Evolutionary conservation across 2,797 vertebrate species (phyloP), one percentile per base, ranked within the genome.

Genomic region (Myiotriccus ornatus): DNA sequence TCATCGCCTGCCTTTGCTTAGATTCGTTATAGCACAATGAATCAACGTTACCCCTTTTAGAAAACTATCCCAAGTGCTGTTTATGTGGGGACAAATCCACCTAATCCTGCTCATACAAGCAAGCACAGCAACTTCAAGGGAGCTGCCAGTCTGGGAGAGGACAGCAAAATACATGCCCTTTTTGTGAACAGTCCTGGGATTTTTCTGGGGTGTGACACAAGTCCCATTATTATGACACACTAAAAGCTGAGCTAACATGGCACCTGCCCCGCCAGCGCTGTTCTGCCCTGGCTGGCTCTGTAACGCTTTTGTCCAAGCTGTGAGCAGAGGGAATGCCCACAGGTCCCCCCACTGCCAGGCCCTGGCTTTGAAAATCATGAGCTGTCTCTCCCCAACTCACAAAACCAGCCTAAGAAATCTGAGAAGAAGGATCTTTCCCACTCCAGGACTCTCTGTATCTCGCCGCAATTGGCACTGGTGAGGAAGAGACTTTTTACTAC

Each of bases 71-170:
- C 0, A 0, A 86, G 70, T 28, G 62, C 69, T 70, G 79, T 56
- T 89, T 69, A 86, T 87, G 3, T 87, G 92, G 84, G 69, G 90
- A 80, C 69, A 95, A 96, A 93, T 93, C 89, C 76, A 87, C 59
- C 76, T 84, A 89, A 91, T 71, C 79, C 62, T 0, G 0, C 83
- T 81, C 67, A 47, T 3, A n/a, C 22, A 41, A 89, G 70, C 52
- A 10, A 87, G 70, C 43, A 55, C 56, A 77, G 71, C 41, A 56
- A 77, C 39, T 73, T 41, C 69, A 20, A 84, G 53, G 56, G 53
- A 28, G 35, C 69, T 78, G 55, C 57, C 35, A 62, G 74, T 9
- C 47, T 52, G 34, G 55, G 43, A 64, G 37, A 69, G 50, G 65
- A 56, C 27, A 71, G 73, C 53, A 62, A 85, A 65, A 35, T 10